These are phyloP conservation scores for Netelia melanura DNA, from an alignment of 2,888 invertebrate genomes.

Conservation along the genomic window DNA sequence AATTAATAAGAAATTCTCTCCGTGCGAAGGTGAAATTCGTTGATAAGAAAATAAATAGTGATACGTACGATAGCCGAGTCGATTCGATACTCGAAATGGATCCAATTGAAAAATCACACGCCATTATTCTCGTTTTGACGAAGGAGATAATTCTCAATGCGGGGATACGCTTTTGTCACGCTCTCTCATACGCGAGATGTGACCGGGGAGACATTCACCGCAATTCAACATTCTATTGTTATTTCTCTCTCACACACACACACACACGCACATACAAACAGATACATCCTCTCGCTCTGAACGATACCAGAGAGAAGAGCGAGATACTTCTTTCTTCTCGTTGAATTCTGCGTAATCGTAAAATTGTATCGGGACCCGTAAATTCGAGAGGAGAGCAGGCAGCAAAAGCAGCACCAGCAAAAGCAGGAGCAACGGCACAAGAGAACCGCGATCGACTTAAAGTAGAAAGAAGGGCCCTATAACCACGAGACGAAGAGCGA, in stretches of 20 bases:
- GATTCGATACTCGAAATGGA: background rate
- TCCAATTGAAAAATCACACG: constrained; percentile 22
- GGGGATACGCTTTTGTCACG: constrained; percentile 58
- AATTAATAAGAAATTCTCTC: no score
- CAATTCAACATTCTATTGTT: constrained; percentile 64
- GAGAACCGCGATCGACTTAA: constrained; percentile 64
- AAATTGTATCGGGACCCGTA: constrained; percentile 69
- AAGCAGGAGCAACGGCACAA: constrained; percentile 8
- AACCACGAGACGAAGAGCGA: constrained; percentile 10
- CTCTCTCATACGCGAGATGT: constrained; percentile 7
- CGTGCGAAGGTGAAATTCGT: background rate
- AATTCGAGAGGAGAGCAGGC: constrained; percentile 64
- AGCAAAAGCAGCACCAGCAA: constrained; percentile 21
- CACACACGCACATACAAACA: background rate
- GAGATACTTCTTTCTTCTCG: constrained; percentile 55
- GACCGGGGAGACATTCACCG: constrained; percentile 10
- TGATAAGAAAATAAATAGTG: background rate
- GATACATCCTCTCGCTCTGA: background rate
- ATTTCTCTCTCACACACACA: constrained; percentile 1
- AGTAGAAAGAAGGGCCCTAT: constrained; percentile 60
- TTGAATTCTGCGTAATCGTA: constrained; percentile 69
- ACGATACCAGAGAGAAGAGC: constrained; percentile 29
- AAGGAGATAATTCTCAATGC: constrained; percentile 32
- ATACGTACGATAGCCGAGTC: background rate
- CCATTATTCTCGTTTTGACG: background rate